Evolutionary conservation across 2,888 invertebrate genomes (phyloP).

Genomic region (Athalia circularis): DNA sequence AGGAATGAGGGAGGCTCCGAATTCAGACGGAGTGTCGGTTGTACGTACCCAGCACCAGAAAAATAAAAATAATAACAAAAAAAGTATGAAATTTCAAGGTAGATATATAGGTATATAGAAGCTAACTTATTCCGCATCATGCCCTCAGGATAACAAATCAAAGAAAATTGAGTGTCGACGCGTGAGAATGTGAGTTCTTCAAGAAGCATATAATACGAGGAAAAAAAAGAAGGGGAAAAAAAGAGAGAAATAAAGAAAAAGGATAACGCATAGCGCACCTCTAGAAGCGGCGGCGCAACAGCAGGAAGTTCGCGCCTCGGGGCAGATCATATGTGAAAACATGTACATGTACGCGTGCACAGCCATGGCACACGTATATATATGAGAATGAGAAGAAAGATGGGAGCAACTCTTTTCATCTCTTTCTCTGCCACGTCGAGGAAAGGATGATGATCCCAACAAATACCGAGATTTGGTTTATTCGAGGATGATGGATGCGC

Average conservation of each 20-base stretch:
- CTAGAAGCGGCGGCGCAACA: background rate
- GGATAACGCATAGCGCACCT: no score
- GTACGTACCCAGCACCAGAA: no score
- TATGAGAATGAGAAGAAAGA: conserved; percentile 36
- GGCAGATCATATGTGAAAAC: no score
- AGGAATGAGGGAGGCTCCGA: no score
- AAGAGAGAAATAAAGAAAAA: conserved; percentile 18
- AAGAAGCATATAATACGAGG: background rate
- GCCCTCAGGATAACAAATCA: conserved; percentile 51
- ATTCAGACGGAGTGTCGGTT: no score
- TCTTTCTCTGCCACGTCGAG: conserved; percentile 20
- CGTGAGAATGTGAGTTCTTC: conserved; percentile 51
- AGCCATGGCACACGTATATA: no score
- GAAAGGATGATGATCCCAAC: conserved; percentile 58
- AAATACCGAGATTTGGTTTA: conserved; percentile 62
- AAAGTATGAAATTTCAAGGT: background rate
- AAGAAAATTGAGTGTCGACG: conserved; percentile 52
- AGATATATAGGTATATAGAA: conserved; percentile 11
- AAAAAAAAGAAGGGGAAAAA: background rate
- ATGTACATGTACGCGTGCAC: no score
- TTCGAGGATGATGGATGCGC: conserved; percentile 62
- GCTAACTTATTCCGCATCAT: background rate
- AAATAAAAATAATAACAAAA: no score
- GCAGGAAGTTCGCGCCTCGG: background rate
- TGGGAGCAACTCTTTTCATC: background rate